Evolutionary conservation across 2,888 invertebrate genomes (phyloP).

Genomic region (Melanchra persicariae): DNA sequence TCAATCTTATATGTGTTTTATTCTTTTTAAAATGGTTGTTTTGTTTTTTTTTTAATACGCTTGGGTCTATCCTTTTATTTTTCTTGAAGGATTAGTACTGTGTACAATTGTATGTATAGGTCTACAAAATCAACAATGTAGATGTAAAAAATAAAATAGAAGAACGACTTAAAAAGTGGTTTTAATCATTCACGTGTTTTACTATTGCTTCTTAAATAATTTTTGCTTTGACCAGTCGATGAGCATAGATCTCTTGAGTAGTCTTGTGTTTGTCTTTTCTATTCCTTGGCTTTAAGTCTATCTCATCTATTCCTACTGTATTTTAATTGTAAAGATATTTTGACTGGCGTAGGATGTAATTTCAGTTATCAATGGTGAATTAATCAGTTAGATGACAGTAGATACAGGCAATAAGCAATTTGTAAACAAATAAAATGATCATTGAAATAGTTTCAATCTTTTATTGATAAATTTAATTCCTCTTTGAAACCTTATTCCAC

Average conservation of each 20-base stretch:
- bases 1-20: constrained; percentile 77
- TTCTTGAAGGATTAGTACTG: constrained; percentile 41
- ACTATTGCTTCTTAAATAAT: constrained; percentile 5
- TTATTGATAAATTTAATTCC: constrained; percentile 14
- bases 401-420: constrained; percentile 79
- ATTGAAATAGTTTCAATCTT: constrained; percentile 67
- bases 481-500: not conserved
- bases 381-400: constrained; percentile 72
- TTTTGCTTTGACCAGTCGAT: constrained; percentile 10
- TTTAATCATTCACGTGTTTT: constrained; percentile 44
- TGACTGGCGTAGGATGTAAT: constrained; percentile 55
- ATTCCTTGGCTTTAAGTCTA: constrained; percentile 45
- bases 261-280: constrained; percentile 42
- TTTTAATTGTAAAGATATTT: constrained; percentile 53
- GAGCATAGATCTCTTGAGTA: constrained; percentile 47
- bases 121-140: constrained; percentile 52
- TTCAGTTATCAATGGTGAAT: constrained; percentile 59
- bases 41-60: constrained; percentile 54
- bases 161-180: constrained; percentile 54
- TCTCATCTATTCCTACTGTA: constrained; percentile 42
- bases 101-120: constrained; percentile 51
- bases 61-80: constrained; percentile 58
- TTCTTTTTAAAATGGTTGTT: constrained; percentile 64
- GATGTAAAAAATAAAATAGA: constrained; percentile 33
- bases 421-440: constrained; percentile 81